Base-by-base conservation (phyloP, 2,113 vertebrate species). In the Fregata magnificens region DNA sequence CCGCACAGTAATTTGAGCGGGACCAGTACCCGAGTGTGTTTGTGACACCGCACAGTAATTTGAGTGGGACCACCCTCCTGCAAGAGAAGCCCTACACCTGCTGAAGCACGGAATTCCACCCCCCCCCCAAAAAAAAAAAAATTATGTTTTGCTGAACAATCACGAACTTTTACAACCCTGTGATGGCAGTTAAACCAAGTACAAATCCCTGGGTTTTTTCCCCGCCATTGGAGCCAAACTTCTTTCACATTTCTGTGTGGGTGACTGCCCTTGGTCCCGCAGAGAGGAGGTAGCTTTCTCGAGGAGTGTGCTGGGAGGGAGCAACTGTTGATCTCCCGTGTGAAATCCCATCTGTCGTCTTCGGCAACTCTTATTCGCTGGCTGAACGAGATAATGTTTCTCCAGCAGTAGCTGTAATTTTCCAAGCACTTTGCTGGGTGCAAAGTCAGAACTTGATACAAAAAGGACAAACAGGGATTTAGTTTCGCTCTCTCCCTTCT, bases 341-440 rank as follows among this genome's bases (percentile, higher is more conserved):
- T 82, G 91, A 97, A 97, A 96, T 80, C 74, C 94, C 95, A 93
- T 92, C 95, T 96, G 95, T 80, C 63, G 26, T 92, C 85, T 84
- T 67, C 87, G 85, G 83, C 95, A 76, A 21, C 63, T 92, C 81
- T 88, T 49, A 63, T 73, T 95, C 18, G 34, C 85, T 65, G 76
- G 47, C 62, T 90, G 90, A 91, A 62, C 49, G 14, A 91, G 94
- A 96, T 96, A 94, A 85, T 79, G 78, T 92, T 96, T 93, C 91
- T 82, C 82, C 7, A 7, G 93, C 82, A 84, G 76, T 31, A 66
- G 62, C 87, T 94, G 79, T 91, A 89, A 90, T 94, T 96, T 97
- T 97, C 94, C 92, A 80, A 88, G 67, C 25, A 16, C 72, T 95
- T 81, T 38, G 49, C 88, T 78, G 72, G 12, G 44, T 86, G 74